Evolutionary conservation across 2,113 vertebrate genomes (phyloP).

Genomic region (Sebastes fasciatus): DNA sequence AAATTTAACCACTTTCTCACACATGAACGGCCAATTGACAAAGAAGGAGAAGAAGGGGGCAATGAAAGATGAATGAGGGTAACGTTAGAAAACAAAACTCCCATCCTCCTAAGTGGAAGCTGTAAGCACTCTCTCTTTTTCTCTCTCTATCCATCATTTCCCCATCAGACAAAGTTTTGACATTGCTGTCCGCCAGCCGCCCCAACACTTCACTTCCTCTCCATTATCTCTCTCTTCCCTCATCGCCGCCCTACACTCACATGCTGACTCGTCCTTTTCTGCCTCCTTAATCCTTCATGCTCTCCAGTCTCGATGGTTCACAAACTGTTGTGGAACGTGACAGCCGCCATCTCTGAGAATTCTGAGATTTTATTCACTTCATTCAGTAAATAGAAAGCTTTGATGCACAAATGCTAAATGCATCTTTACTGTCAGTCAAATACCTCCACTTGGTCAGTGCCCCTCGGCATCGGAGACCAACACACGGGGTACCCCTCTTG

Average conservation of each 20-base stretch:
- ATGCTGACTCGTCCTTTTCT: constrained; percentile 28
- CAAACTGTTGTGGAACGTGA: neutral
- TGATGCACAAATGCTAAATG: neutral
- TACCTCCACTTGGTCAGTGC: no score
- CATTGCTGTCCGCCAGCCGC: constrained; percentile 37
- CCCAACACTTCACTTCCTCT: constrained; percentile 38
- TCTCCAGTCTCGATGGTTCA: neutral
- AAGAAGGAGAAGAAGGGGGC: neutral
- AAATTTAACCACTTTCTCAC: constrained; percentile 14
- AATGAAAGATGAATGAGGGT: constrained; percentile 12
- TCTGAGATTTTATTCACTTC: neutral
- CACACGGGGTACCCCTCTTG: no score
- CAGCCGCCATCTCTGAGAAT: neutral
- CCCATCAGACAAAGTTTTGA: constrained; percentile 49
- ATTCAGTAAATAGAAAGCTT: neutral
- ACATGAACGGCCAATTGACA: neutral
- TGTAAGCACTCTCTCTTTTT: constrained; percentile 11
- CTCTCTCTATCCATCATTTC: constrained; percentile 39
- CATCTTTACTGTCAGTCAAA: no score
- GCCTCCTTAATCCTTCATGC: neutral
- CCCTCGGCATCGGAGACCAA: no score
- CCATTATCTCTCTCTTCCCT: constrained; percentile 44
- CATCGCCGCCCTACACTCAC: constrained; percentile 5
- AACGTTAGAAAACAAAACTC: neutral
- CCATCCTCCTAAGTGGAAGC: neutral